A percentile compares a stretch with the other conserved stretches of the same genome.
Conservation (phyloP, 2,888 invertebrate species). For the Ophion costatus region DNA sequence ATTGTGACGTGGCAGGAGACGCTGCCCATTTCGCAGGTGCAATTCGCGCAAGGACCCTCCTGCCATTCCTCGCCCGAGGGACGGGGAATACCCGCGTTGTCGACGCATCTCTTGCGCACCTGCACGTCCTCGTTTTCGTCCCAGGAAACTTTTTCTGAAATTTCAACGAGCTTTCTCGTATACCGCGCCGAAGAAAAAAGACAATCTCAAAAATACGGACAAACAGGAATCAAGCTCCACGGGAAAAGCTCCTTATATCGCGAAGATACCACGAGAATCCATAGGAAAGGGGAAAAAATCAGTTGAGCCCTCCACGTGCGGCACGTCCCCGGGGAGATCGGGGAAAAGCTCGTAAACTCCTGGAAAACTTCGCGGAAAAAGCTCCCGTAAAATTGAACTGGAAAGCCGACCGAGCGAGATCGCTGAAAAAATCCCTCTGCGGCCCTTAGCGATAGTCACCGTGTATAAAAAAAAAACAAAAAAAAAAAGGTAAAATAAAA, state of each 20-base stretch:
- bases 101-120: conserved; percentile 69
- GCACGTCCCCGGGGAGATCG: neutral
- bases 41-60: conserved; percentile 75
- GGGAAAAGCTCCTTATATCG: neutral
- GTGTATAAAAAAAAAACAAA: neutral
- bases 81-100: conserved; percentile 71
- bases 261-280: neutral
- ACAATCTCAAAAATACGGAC: neutral
- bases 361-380: neutral
- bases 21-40: conserved; percentile 75
- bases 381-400: neutral
- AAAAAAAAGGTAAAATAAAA: neutral
- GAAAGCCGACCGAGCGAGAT: neutral
- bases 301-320: neutral
- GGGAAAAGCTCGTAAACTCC: neutral
- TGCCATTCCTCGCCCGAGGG: conserved; percentile 72
- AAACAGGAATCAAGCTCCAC: neutral
- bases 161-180: neutral
- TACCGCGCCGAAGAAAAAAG: neutral
- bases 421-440: neutral
- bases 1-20: conserved; percentile 76
- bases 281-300: neutral
- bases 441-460: neutral
- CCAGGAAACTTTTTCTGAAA: conserved; percentile 56
- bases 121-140: conserved; percentile 67